Evolutionary conservation across 2,888 invertebrate genomes (phyloP).

Genomic region (Drosophila stalkeri): DNA sequence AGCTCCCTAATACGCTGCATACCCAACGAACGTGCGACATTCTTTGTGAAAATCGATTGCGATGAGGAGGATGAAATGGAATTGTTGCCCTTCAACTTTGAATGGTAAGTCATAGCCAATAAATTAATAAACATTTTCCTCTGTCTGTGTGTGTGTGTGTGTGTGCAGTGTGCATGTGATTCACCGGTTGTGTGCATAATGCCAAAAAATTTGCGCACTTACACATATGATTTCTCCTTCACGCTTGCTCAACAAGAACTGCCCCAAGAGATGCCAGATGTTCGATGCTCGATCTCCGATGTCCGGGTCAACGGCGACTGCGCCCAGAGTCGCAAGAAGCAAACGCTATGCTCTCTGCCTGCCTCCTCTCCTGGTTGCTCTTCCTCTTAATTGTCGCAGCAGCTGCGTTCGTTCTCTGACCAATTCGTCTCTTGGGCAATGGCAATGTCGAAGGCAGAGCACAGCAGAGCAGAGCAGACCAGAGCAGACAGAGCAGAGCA

Average conservation of each 20-base stretch:
- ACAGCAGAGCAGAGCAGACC: slow-evolving; percentile 20
- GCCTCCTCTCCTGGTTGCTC: background rate
- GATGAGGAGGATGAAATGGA: slow-evolving; percentile 79
- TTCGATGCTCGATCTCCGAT: slow-evolving; percentile 9
- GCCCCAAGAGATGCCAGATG: slow-evolving; percentile 13
- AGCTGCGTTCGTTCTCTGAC: slow-evolving; percentile 30
- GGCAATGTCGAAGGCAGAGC: slow-evolving; percentile 22
- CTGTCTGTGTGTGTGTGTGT: slow-evolving; percentile 3
- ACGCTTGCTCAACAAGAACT: slow-evolving; percentile 36
- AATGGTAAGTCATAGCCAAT: slow-evolving; percentile 81
- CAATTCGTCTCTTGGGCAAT: slow-evolving; percentile 44
- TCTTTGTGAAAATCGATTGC: slow-evolving; percentile 85
- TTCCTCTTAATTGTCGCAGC: slow-evolving; percentile 14
- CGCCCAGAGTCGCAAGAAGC: slow-evolving; percentile 24
- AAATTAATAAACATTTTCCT: slow-evolving; percentile 10
- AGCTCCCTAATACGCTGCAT: slow-evolving; percentile 83
- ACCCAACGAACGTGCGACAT: slow-evolving; percentile 84
- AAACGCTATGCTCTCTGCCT: slow-evolving; percentile 21
- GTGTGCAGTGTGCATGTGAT: slow-evolving; percentile 48
- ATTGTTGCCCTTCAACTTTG: slow-evolving; percentile 84
- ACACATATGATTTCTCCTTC: slow-evolving; percentile 67
- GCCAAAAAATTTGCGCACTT: slow-evolving; percentile 71
- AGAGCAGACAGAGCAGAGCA: slow-evolving; percentile 3
- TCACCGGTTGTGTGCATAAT: slow-evolving; percentile 63
- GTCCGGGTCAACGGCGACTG: slow-evolving; percentile 42